Evolutionary conservation across 2,797 vertebrate genomes (phyloP), one percentile per base, ranked within the genome.

Genomic region (Crocidura indochinensis): DNA sequence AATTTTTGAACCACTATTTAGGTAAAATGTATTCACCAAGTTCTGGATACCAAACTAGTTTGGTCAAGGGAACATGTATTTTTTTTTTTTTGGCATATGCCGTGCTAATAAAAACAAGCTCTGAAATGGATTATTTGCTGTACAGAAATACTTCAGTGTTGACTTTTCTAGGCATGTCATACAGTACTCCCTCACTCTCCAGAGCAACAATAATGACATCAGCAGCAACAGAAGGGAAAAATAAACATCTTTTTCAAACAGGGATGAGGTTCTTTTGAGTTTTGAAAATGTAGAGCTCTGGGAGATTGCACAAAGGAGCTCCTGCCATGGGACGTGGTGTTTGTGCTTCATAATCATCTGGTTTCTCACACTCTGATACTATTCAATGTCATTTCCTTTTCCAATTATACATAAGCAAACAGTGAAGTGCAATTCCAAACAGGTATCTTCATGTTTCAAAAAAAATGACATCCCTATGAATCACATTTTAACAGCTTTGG

Each of bases 161-260:
- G 96, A 96, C 95, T 97, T 97, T 97, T 97, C 95, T 94, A 93
- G 87, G 86, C 93, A 88, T 93, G 95, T 97, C 91, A 95, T 53
- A 93, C 64, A 92, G 93, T 94, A 97, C 96, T 97, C 96, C 95
- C 96, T 98, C 97, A 96, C 96, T 98, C 97, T 97, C 98, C 98
- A 98, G 98, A 96, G 98, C 97, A 98, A 98, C 98, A 97, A 84
- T 87, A 97, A 97, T 92, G 97, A 97, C 92, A 96, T 94, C 92
- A 98, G 64, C 53, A 56, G 95, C 51, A 84, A 76, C 76, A 76
- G 64, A 80, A 92, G 29, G 81, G 67, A 68, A 46, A 78, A 56
- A 95, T 44, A 95, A 93, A 84, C 95, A 26, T 17, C 14, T 81
- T 87, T 96, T 97, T 96, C 91, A 94, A 93, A 96, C 93, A 82